These are phyloP conservation scores for Helobdella robusta DNA, from an alignment of 2,888 invertebrate species.

Conservation along the genomic window DNA sequence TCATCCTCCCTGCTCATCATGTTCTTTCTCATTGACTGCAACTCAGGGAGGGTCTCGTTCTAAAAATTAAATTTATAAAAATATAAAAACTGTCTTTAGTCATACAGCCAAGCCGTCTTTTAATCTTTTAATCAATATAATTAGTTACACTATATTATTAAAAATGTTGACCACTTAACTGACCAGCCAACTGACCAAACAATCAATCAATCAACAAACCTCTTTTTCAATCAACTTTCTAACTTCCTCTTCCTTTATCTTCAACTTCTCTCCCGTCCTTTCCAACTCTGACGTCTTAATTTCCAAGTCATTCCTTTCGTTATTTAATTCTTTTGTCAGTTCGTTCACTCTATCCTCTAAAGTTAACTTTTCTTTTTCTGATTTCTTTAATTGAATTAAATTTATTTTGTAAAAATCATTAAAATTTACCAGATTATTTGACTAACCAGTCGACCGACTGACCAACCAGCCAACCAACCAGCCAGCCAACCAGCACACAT, in stretches of 20 bases:
- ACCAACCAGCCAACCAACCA: too few relatives aligned
- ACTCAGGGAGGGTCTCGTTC: not conserved
- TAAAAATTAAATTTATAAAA: not conserved
- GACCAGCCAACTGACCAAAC: too few relatives aligned
- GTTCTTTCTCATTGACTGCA: constrained; percentile 4
- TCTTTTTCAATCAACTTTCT: constrained; percentile 33
- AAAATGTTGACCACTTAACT: too few relatives aligned
- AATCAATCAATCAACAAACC: not conserved
- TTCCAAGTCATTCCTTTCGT: constrained; percentile 25
- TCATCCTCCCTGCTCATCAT: constrained; percentile 17
- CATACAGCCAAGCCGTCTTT: not conserved
- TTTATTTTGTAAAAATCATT: not conserved
- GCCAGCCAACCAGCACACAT: too few relatives aligned
- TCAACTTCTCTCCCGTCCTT: constrained; percentile 38
- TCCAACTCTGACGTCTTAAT: constrained; percentile 36
- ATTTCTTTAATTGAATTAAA: constrained; percentile 6
- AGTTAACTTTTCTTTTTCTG: constrained; percentile 23
- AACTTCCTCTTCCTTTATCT: constrained; percentile 34
- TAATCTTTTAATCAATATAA: too few relatives aligned
- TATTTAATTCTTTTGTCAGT: constrained; percentile 21
- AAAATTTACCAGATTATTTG: not conserved
- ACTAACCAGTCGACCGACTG: too few relatives aligned
- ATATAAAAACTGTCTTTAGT: not conserved
- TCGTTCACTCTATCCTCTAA: constrained; percentile 20
- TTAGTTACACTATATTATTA: too few relatives aligned